phyloP scores from a whole-genome alignment of 2,888 invertebrate genomes.

The Frankliniella fusca region DNA sequence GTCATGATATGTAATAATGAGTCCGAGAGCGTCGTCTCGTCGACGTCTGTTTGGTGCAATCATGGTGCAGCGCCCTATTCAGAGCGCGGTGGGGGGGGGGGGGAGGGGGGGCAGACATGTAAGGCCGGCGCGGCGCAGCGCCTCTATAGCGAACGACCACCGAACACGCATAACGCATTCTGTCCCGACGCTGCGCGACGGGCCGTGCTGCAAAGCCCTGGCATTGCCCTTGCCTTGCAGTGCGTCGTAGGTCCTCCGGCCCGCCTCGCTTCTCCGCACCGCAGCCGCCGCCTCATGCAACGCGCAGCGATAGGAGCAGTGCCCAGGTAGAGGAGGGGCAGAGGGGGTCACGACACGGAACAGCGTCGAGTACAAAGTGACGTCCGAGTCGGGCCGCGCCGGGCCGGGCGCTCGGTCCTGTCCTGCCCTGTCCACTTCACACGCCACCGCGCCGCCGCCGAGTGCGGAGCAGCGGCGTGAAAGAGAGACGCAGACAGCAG shows the following conservation, averaged over 20 bases:
- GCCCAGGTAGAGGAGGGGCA: too few species aligned
- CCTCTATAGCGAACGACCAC: not conserved
- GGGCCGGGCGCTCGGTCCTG: too few species aligned
- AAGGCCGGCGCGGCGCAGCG: not conserved
- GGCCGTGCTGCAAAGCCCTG: too few species aligned
- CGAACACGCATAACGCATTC: constrained; percentile 6
- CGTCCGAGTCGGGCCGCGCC: too few species aligned
- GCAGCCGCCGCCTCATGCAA: too few species aligned
- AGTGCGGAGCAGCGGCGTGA: not conserved
- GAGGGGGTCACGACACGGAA: too few species aligned
- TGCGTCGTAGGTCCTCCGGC: too few species aligned
- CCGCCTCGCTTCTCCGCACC: too few species aligned
- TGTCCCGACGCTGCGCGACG: not conserved
- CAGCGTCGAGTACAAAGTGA: too few species aligned
- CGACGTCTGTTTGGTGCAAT: not conserved
- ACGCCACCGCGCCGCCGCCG: not conserved
- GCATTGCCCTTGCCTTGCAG: too few species aligned
- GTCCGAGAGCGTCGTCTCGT: constrained; percentile 6
- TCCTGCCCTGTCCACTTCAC: not conserved
- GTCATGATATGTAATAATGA: constrained; percentile 20
- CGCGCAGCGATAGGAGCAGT: too few species aligned
- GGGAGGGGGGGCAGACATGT: not conserved
- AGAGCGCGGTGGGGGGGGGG: too few species aligned
- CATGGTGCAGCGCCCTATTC: not conserved
- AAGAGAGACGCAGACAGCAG: not conserved